Percentiles rank a stretch among this genome's conserved stretches.
These are phyloP conservation scores for Pavo muticus DNA, from an alignment of 2,113 vertebrate species.

Conservation along the genomic window DNA sequence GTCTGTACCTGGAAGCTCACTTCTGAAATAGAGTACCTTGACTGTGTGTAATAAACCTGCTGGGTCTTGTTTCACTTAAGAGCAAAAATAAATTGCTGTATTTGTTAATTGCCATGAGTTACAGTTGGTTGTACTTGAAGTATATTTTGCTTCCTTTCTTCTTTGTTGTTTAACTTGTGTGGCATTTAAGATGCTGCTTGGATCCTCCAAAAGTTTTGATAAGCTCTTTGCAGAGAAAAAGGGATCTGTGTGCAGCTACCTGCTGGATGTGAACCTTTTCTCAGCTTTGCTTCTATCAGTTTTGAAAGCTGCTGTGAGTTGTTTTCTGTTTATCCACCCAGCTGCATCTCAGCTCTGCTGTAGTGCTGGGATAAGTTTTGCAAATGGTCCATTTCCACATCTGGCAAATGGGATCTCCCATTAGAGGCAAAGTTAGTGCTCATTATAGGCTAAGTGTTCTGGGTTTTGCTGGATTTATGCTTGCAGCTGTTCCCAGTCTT, in stretches of 20 bases:
- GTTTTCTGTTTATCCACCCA: neutral
- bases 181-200: neutral
- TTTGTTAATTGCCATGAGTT: conserved; percentile 18
- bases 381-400: rapidly evolving
- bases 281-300: neutral
- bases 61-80: conserved; percentile 46
- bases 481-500: neutral
- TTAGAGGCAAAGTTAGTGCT: no score
- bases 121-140: neutral
- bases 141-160: neutral
- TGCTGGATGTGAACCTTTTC: neutral
- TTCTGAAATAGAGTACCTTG: conserved; percentile 49
- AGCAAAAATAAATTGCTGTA: conserved; percentile 72
- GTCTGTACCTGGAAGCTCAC: conserved; percentile 34
- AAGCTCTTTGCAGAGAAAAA: neutral
- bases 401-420: neutral
- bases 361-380: rapidly evolving
- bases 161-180: rapidly evolving
- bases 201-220: neutral
- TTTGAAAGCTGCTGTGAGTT: no score
- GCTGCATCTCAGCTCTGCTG: neutral
- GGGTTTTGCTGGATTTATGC: neutral
- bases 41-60: conserved; percentile 17
- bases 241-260: no score
- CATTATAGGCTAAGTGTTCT: rapidly evolving